phyloP scores from a whole-genome alignment of 2,113 vertebrate species.

The Corythornis madagascariensis region DNA sequence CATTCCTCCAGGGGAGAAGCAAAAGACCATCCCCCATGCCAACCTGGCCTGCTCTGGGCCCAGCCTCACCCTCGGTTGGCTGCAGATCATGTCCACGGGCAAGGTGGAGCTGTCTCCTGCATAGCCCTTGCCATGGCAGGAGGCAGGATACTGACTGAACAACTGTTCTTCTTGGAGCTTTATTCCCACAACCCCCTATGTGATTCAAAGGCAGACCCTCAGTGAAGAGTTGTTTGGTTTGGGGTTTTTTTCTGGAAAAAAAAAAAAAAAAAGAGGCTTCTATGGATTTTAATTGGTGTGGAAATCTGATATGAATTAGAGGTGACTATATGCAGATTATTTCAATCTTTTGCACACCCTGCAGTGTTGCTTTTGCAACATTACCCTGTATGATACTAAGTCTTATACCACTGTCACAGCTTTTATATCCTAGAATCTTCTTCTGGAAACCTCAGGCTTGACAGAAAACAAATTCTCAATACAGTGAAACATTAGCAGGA shows the following conservation, averaged over 20 bases:
- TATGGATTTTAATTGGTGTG: neutral
- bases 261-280: neutral
- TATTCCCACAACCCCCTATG: neutral
- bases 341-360: neutral
- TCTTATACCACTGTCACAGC: neutral
- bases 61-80: neutral
- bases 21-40: slow-evolving; percentile 38
- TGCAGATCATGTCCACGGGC: neutral
- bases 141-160: neutral
- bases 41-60: slow-evolving; percentile 2
- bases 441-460: neutral
- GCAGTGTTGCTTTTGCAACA: neutral
- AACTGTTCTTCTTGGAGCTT: neutral
- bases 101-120: neutral
- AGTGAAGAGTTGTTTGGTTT: neutral
- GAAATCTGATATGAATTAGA: neutral
- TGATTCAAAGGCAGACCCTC: neutral
- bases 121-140: neutral
- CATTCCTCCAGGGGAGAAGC: slow-evolving; percentile 53
- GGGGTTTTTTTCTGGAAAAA: neutral
- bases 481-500: neutral
- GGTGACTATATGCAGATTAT: neutral
- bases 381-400: neutral
- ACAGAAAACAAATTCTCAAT: neutral
- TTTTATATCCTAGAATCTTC: neutral